A percentile compares a stretch with the other conserved stretches of the same genome.
Conservation (phyloP, 2,113 vertebrate genomes). For the Sceloporus tristichus region DNA sequence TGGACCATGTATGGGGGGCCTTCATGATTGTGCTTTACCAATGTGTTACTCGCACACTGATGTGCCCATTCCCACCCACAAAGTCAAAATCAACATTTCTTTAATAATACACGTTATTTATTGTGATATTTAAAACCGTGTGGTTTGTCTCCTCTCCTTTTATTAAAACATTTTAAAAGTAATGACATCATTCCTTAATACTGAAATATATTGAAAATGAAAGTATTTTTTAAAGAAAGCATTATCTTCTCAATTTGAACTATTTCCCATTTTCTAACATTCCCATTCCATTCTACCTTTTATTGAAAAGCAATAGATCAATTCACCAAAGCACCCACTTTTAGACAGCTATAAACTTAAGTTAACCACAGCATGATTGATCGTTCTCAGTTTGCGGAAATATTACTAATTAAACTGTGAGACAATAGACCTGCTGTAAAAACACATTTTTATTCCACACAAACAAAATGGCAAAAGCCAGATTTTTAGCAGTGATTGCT, state of each 20-base stretch:
- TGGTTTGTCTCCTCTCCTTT: too few species aligned
- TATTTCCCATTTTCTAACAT: background rate
- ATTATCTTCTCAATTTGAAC: too few species aligned
- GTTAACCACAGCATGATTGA: conserved; percentile 57
- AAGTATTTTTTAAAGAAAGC: conserved; percentile 29
- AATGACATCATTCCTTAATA: background rate
- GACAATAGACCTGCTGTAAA: conserved; percentile 57
- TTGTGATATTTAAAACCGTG: too few species aligned
- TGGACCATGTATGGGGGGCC: too few species aligned
- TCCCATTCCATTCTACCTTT: conserved; percentile 34
- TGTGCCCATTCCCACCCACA: too few species aligned
- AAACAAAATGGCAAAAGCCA: background rate
- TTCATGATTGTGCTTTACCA: too few species aligned
- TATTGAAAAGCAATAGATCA: conserved; percentile 19
- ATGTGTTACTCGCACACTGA: too few species aligned
- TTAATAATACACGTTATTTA: too few species aligned
- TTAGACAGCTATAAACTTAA: conserved; percentile 56
- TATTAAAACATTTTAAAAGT: too few species aligned
- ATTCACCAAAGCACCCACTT: conserved; percentile 26
- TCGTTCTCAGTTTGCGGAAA: conserved; percentile 55
- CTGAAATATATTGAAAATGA: conserved; percentile 4
- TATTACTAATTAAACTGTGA: conserved; percentile 68
- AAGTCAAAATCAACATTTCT: too few species aligned
- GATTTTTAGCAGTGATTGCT: conserved; percentile 27
- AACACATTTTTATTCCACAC: conserved; percentile 62